Conservation (phyloP, 2,797 vertebrate genomes). For the Hafferia zeledoni region DNA sequence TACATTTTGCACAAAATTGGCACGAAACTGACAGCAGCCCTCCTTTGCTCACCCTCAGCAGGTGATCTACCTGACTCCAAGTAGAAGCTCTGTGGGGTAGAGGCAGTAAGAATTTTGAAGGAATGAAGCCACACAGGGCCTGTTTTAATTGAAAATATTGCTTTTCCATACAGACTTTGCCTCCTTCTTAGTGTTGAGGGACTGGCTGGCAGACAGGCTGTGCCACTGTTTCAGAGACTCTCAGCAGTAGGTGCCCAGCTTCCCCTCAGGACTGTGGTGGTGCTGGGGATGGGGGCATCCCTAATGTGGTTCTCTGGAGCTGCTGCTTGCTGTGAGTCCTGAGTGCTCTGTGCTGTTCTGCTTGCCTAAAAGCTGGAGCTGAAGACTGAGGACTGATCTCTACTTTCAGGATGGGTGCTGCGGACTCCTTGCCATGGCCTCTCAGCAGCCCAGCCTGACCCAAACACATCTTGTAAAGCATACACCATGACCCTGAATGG, state of each 20-base stretch:
- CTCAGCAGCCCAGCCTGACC: background rate
- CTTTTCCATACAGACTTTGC: background rate
- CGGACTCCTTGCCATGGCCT: background rate
- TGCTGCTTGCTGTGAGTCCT: background rate
- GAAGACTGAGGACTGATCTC: background rate
- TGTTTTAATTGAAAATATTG: background rate
- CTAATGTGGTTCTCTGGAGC: background rate
- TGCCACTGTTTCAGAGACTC: background rate
- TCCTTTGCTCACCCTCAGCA: background rate
- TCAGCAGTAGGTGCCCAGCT: background rate
- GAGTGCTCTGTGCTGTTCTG: background rate
- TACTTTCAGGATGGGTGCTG: background rate
- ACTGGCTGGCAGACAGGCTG: background rate
- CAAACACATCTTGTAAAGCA: background rate
- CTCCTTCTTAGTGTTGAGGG: background rate
- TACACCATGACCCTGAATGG: fast-evolving
- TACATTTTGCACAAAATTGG: background rate
- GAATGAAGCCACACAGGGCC: background rate
- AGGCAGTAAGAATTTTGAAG: background rate
- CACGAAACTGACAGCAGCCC: background rate
- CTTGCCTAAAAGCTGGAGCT: background rate
- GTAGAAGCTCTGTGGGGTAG: background rate
- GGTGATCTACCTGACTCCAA: background rate
- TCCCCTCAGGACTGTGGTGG: background rate
- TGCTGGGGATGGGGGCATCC: background rate